Evolutionary conservation across 2,113 vertebrate genomes (phyloP).

Genomic region (Tylochromis polylepis): DNA sequence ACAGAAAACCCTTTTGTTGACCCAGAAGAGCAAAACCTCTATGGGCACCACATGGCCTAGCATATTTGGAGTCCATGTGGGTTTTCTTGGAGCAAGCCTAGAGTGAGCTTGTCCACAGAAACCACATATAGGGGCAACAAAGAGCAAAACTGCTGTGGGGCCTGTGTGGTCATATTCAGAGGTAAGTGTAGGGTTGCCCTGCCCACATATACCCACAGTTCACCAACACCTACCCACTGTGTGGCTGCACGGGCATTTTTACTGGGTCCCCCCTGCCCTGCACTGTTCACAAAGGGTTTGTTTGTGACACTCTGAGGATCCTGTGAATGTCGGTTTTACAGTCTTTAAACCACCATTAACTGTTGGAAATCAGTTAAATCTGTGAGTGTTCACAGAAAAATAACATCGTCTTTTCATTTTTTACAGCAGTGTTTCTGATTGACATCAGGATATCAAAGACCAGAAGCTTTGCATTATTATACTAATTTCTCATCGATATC

Average conservation of each 20-base stretch:
- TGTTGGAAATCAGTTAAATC: background rate
- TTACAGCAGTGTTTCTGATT: background rate
- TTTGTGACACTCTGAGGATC: background rate
- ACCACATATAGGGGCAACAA: background rate
- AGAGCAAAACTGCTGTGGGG: background rate
- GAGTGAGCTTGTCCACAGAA: fast-evolving
- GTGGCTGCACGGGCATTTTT: background rate
- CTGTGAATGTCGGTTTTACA: background rate
- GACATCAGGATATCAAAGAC: fast-evolving
- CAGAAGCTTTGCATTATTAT: background rate
- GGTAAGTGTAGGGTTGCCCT: background rate
- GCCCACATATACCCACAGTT: background rate
- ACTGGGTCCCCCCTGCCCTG: background rate
- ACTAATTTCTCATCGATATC: background rate
- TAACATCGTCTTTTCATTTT: background rate
- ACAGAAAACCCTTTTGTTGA: background rate
- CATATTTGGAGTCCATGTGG: background rate
- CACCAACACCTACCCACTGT: background rate
- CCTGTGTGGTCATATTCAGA: background rate
- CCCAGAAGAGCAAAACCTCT: background rate
- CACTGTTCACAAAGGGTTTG: background rate
- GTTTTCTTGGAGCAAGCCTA: background rate
- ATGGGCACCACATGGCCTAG: background rate
- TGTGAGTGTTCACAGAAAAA: background rate
- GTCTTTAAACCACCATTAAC: background rate